A percentile compares a stretch with the other conserved stretches of the same genome.
phyloP scores from a whole-genome alignment of 2,113 vertebrate genomes.

The Sapajus apella region DNA sequence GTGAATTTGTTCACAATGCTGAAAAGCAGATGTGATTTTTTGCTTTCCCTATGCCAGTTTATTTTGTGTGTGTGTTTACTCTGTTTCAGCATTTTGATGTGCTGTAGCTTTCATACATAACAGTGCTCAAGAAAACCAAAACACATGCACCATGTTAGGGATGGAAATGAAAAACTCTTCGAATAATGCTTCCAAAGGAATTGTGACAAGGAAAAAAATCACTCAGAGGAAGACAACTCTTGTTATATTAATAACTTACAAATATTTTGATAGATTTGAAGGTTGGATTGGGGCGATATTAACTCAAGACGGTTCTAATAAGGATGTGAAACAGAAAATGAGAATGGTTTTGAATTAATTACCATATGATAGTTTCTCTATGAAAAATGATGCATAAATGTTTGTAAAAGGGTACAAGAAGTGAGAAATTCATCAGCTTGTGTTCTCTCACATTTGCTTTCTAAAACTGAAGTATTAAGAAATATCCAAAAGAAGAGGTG shows the following conservation, averaged over 20 bases:
- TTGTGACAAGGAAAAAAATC: slow-evolving; percentile 24
- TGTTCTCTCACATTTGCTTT: slow-evolving; percentile 50
- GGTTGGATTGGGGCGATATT: neutral
- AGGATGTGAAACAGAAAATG: slow-evolving; percentile 45
- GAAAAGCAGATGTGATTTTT: slow-evolving; percentile 27
- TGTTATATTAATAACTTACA: slow-evolving; percentile 54
- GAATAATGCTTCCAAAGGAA: slow-evolving; percentile 53
- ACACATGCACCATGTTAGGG: slow-evolving; percentile 4
- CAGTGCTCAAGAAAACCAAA: slow-evolving; percentile 54
- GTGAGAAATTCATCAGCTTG: slow-evolving; percentile 42
- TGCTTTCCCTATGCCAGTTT: neutral
- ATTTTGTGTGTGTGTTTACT: neutral
- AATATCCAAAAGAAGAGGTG: slow-evolving; percentile 23
- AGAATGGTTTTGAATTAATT: slow-evolving; percentile 59
- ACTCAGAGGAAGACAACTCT: slow-evolving; percentile 38
- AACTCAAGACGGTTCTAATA: slow-evolving; percentile 46
- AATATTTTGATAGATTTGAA: slow-evolving; percentile 63
- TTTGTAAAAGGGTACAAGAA: slow-evolving; percentile 43
- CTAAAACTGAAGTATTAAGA: slow-evolving; percentile 50
- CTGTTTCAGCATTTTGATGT: slow-evolving; percentile 45
- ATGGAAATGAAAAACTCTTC: slow-evolving; percentile 53
- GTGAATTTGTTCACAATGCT: slow-evolving; percentile 29
- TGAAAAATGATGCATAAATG: slow-evolving; percentile 39
- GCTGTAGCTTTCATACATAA: slow-evolving; percentile 46
- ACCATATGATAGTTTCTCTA: slow-evolving; percentile 38